phyloP scores from a whole-genome alignment of 2,113 vertebrate genomes.

The Gavialis gangeticus region DNA sequence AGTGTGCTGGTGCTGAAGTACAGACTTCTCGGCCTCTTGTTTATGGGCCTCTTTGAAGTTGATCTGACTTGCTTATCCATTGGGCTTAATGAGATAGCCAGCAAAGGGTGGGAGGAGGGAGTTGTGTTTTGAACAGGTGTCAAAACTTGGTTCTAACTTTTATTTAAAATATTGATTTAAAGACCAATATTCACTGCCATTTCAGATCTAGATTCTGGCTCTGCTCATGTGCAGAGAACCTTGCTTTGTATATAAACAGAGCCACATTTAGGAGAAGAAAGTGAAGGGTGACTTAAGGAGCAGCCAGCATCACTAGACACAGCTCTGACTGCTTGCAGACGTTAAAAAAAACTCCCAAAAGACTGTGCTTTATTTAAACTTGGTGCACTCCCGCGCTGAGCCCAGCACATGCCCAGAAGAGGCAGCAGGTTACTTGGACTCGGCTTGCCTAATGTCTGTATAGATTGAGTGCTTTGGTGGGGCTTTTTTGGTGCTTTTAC shows the following conservation, averaged over 20 bases:
- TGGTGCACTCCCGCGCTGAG: no score
- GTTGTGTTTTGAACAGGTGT: background rate
- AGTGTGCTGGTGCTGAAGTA: background rate
- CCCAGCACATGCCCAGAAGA: no score
- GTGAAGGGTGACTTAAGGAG: background rate
- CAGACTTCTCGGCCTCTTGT: background rate
- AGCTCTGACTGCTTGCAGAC: no score
- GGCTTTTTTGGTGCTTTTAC: no score
- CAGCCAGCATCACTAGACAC: background rate
- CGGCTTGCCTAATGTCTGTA: no score
- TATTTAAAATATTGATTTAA: background rate
- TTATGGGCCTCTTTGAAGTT: background rate
- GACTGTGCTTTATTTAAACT: no score
- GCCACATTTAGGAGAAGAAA: background rate
- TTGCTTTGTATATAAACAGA: background rate
- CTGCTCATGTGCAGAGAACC: background rate
- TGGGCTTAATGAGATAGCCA: background rate
- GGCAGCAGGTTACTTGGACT: no score
- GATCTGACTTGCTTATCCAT: background rate
- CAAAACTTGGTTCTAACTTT: background rate
- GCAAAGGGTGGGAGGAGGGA: background rate
- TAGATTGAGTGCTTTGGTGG: no score
- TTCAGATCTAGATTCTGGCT: background rate
- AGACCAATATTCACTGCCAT: accelerated
- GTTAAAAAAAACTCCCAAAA: no score